Conservation (phyloP, 2,888 invertebrate species). For the Machimus rusticus region DNA sequence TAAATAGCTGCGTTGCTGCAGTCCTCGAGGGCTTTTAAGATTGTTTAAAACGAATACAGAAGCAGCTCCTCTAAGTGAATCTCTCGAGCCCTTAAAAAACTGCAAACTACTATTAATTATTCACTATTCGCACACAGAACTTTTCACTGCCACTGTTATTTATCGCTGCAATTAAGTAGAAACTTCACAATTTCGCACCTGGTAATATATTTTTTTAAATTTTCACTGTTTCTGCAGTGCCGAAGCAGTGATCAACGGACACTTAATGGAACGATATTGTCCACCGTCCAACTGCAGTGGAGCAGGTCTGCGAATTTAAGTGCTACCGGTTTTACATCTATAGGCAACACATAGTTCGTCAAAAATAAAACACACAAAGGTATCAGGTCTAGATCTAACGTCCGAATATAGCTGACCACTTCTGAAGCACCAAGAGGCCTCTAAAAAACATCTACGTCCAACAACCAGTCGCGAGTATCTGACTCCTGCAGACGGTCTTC, state of each 20-base stretch:
- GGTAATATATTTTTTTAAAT: background rate
- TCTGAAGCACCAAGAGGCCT: background rate
- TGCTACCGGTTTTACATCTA: background rate
- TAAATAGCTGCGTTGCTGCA: background rate
- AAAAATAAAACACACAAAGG: background rate
- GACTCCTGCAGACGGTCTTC: background rate
- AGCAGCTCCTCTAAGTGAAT: background rate
- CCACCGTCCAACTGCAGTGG: background rate
- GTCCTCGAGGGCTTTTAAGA: background rate
- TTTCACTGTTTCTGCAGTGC: background rate
- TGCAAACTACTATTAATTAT: background rate
- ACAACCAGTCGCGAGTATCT: slow-evolving; percentile 16
- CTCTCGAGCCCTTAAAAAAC: background rate
- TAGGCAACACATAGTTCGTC: background rate
- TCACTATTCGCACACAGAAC: background rate
- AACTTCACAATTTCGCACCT: background rate
- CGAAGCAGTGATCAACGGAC: background rate
- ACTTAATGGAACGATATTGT: background rate
- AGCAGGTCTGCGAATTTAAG: background rate
- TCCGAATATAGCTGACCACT: background rate
- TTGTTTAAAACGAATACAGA: background rate
- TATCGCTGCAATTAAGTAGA: background rate
- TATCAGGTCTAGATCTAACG: background rate
- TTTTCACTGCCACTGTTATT: background rate
- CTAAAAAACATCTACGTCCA: background rate